Percentiles rank a stretch among this genome's conserved stretches.
Conservation (phyloP, 1,140 invertebrate species). For the Procambarus clarkii region DNA sequence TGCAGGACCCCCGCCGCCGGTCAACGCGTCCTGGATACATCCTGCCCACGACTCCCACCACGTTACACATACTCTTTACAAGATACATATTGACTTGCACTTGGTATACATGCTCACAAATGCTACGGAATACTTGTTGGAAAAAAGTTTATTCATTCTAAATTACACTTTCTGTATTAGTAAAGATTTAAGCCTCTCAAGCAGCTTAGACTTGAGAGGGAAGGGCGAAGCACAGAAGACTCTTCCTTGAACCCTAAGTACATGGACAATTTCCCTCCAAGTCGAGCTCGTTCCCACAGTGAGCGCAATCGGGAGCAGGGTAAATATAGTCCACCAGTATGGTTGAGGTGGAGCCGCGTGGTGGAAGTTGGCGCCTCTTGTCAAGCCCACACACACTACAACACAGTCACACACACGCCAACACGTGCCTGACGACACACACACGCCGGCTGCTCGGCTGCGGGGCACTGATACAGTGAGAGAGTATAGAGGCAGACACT, state of each 20-base stretch:
- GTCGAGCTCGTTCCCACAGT: neutral
- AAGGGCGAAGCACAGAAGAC: neutral
- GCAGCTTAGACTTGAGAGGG: neutral
- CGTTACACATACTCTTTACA: constrained; percentile 29
- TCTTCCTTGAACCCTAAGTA: neutral
- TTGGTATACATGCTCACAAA: constrained; percentile 29
- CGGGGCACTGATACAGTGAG: no score
- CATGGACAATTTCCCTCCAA: neutral
- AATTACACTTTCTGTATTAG: neutral
- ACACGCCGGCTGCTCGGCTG: no score
- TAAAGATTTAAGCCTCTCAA: neutral
- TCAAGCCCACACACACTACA: neutral
- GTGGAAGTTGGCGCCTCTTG: neutral
- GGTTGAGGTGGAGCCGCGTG: neutral
- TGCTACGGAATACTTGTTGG: constrained; percentile 24
- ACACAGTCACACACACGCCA: neutral
- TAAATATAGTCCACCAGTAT: neutral
- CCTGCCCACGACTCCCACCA: neutral
- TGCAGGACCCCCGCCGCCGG: neutral
- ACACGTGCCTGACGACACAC: no score
- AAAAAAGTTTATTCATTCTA: constrained; percentile 38
- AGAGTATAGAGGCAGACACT: no score
- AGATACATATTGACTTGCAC: constrained; percentile 40
- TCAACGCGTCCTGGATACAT: constrained; percentile 19
- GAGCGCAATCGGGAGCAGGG: neutral